A percentile compares a stretch with the other conserved stretches of the same genome.
phyloP scores from a whole-genome alignment of 2,113 vertebrate species.

The Paradoxurus hermaphroditus region DNA sequence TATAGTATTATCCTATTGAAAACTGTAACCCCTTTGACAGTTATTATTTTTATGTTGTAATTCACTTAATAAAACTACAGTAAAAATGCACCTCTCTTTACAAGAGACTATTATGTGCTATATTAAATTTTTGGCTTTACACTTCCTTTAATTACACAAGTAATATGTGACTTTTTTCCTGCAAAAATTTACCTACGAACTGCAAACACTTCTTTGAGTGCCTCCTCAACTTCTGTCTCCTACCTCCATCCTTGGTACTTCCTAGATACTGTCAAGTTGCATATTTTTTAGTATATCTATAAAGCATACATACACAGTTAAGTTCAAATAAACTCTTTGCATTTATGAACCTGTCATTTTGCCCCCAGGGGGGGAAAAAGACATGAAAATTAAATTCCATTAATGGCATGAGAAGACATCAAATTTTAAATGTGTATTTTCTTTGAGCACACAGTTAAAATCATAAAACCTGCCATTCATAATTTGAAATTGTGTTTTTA shows the following conservation, averaged over 20 bases:
- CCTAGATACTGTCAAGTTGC: neutral
- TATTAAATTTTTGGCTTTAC: neutral
- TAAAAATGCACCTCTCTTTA: neutral
- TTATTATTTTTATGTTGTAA: neutral
- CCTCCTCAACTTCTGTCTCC: neutral
- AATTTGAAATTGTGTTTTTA: constrained; percentile 21
- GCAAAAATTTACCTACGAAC: neutral
- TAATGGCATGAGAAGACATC: neutral
- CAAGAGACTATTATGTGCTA: neutral
- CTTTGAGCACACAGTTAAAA: neutral
- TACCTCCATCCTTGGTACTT: neutral
- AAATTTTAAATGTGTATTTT: constrained; percentile 24
- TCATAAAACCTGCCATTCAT: neutral
- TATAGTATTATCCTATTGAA: neutral
- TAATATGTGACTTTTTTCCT: neutral
- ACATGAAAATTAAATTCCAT: neutral
- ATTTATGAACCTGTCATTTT: neutral
- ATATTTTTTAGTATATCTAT: neutral
- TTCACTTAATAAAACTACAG: neutral
- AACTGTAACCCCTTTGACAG: neutral
- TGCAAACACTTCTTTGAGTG: neutral
- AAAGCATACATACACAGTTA: neutral
- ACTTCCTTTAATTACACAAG: neutral
- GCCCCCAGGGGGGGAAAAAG: neutral
- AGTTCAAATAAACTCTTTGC: neutral